A percentile compares a stretch with the other conserved stretches of the same genome.
These are phyloP conservation scores for Balaenoptera acutorostrata DNA, from an alignment of 2,113 vertebrate genomes.

Conservation along the genomic window DNA sequence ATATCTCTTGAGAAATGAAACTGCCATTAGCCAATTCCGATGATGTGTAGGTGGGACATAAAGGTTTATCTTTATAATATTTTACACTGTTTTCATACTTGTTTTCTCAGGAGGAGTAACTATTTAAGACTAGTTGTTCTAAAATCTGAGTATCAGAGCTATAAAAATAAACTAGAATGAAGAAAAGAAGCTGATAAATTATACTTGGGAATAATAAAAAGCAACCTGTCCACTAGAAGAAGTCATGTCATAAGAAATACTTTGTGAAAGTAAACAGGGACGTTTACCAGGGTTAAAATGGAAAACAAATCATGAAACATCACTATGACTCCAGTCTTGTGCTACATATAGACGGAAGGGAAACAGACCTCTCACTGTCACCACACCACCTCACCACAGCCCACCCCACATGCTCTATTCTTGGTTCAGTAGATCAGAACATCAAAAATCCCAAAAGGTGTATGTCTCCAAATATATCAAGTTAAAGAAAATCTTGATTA, in stretches of 20 bases:
- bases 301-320: background rate
- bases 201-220: background rate
- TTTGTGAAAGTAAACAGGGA: background rate
- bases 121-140: background rate
- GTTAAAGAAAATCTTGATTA: background rate
- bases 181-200: background rate
- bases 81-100: background rate
- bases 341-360: rapidly evolving
- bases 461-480: background rate
- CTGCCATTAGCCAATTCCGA: background rate
- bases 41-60: background rate
- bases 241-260: background rate
- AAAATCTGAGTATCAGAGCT: background rate
- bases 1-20: background rate
- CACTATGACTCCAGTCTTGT: rapidly evolving
- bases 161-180: background rate
- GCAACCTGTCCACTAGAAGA: background rate
- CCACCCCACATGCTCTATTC: rapidly evolving
- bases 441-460: background rate
- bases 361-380: rapidly evolving
- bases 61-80: background rate
- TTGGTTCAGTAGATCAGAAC: background rate
- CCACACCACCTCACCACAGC: rapidly evolving
- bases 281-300: background rate
- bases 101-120: slow-evolving; percentile 1